Evolutionary conservation across 2,888 invertebrate species (phyloP), one percentile per base, ranked within the genome.

Genomic region (Monoplex corrugatus): DNA sequence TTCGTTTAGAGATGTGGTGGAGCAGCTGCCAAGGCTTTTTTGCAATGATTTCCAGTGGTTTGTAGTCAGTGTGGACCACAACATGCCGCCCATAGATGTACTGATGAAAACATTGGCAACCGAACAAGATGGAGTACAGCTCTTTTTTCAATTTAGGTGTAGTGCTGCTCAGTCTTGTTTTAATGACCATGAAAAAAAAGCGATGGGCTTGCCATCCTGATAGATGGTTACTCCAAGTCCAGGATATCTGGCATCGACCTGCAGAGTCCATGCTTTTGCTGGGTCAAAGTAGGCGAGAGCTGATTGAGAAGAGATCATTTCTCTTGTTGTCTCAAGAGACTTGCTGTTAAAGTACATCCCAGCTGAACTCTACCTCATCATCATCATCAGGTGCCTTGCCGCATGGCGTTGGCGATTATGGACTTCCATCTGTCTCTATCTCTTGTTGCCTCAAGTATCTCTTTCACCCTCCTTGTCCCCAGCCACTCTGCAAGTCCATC

Each of bases 161-260:
- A 83, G 13, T 35, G 1, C 35, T 83, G 43, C 50, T 83, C 83
- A 5, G 32, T 50, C 50, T 35, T 5, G 16, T 16, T 32, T 44
- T 16, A 90, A 13, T 0, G 89, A 86, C 43, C 85, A 88, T 32
- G 91, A 91, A 8, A 87, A 90, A 86, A 80, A 91, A 19, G 90
- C 90, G 0, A 91, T 28, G 0, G 91, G 89, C 43, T 89, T 86
- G 19, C 43, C 82, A 5, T 91, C 87, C 86, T 92, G 91, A 28
- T 91, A 43, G 16, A 91, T 38, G 32, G 83, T 63, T 35, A 88
- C 90, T 40, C 92, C 91, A 8, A 92, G 68, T 2, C 90, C 91
- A 45, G 23, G 57, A 43, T 89, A 85, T 43, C 89, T 89, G 43
- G 82, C 44, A 23, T 43, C 45, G 43, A 82, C 82, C 10, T 82